Conservation (phyloP, 2,888 invertebrate genomes). For the Protophormia terraenovae region DNA sequence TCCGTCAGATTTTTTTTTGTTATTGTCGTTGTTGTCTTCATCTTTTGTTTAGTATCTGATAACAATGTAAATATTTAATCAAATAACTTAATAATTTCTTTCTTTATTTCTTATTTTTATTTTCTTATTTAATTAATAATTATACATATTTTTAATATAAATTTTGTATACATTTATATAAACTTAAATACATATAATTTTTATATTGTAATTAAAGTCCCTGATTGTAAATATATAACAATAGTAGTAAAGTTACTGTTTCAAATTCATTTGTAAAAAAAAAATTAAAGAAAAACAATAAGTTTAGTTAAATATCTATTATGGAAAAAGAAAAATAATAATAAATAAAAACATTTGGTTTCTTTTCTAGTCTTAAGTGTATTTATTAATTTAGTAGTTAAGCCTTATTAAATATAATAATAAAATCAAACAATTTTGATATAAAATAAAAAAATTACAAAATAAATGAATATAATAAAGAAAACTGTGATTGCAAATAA, state of each 20-base stretch:
- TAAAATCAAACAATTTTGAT: constrained; percentile 10
- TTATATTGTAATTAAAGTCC: neutral
- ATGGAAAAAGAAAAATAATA: neutral
- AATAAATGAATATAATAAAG: constrained; percentile 5
- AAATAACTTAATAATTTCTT: neutral
- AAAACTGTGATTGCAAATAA: constrained; percentile 50
- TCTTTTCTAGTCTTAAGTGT: neutral
- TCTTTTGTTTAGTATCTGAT: neutral
- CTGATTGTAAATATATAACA: constrained; percentile 3
- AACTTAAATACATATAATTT: neutral
- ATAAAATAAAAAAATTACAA: neutral
- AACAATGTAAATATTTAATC: neutral
- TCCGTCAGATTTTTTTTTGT: neutral
- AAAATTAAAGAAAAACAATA: neutral
- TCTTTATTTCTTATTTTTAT: neutral
- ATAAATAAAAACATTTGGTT: constrained; percentile 10
- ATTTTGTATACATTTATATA: neutral
- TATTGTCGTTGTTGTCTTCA: neutral
- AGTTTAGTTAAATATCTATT: neutral
- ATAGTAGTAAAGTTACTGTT: neutral
- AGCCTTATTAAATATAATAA: constrained; percentile 14
- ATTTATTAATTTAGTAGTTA: constrained; percentile 21
- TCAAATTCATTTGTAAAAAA: neutral
- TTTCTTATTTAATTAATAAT: neutral
- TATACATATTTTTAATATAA: too few species aligned